These are phyloP conservation scores for Rhodeus uyekii DNA, from an alignment of 2,797 vertebrate genomes.

Conservation along the genomic window DNA sequence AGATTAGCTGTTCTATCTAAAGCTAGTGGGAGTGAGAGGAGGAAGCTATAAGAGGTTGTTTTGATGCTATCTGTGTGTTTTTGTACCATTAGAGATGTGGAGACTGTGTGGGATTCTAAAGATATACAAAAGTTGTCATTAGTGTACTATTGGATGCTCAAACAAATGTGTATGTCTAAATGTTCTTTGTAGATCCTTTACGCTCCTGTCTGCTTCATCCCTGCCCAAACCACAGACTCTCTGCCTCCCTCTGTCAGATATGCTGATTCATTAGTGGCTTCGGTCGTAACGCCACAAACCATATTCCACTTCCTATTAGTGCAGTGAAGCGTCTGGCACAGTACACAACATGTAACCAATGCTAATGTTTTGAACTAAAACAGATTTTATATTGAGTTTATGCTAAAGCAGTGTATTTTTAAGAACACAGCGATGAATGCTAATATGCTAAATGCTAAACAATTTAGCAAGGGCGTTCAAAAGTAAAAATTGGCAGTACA, in stretches of 20 bases:
- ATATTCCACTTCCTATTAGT: slow-evolving; percentile 54
- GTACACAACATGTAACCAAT: slow-evolving; percentile 33
- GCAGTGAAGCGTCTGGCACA: slow-evolving; percentile 29
- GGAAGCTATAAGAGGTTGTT: slow-evolving; percentile 8
- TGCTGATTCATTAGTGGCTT: slow-evolving; percentile 63
- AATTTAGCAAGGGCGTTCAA: background rate
- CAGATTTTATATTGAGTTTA: background rate
- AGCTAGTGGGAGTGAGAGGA: background rate
- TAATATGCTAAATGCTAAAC: slow-evolving; percentile 5
- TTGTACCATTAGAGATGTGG: slow-evolving; percentile 7
- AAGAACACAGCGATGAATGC: background rate
- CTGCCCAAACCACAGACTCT: slow-evolving; percentile 58
- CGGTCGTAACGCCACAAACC: slow-evolving; percentile 51
- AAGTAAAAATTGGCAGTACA: too few species aligned
- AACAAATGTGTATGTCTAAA: slow-evolving; percentile 4
- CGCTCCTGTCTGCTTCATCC: slow-evolving; percentile 59
- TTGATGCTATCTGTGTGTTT: slow-evolving; percentile 3
- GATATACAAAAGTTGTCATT: slow-evolving; percentile 70
- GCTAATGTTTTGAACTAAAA: slow-evolving; percentile 46
- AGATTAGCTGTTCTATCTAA: background rate
- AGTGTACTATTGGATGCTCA: slow-evolving; percentile 59
- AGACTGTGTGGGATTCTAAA: slow-evolving; percentile 47
- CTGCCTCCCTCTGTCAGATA: slow-evolving; percentile 57
- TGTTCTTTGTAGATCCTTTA: slow-evolving; percentile 61
- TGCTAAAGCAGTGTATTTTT: background rate